Percentiles rank a stretch among this genome's conserved stretches.
Evolutionary conservation across 2,797 vertebrate species (phyloP).

Genomic region (Anguilla marmorata): DNA sequence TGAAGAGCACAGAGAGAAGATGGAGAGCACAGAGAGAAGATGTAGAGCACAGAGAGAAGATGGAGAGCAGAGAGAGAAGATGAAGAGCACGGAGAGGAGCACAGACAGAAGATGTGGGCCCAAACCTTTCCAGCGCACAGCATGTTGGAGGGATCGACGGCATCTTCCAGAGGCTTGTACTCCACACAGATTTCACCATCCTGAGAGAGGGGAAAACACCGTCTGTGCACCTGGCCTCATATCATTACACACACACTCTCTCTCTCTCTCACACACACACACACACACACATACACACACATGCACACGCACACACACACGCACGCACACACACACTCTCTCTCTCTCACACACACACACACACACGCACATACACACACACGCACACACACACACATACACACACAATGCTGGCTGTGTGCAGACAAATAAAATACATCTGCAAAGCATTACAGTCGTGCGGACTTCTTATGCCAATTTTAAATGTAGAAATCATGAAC

Average conservation of each 20-base stretch:
- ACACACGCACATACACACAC: neutral
- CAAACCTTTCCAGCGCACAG: conserved; percentile 92
- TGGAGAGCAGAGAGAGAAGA: no score
- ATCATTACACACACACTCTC: neutral
- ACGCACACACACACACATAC: neutral
- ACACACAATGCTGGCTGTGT: no score
- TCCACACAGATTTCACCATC: conserved; percentile 88
- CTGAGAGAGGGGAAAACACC: conserved; percentile 55
- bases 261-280: neutral
- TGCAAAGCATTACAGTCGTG: no score
- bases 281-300: neutral
- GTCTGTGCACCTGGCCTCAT: neutral
- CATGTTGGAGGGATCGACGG: conserved; percentile 88
- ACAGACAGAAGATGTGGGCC: neutral
- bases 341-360: neutral
- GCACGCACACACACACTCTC: no score
- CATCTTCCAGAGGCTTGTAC: conserved; percentile 87
- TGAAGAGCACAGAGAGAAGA: neutral
- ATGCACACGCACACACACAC: no score
- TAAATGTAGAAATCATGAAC: neutral
- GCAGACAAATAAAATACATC: no score
- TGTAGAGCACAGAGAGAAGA: no score
- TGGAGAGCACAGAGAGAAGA: no score
- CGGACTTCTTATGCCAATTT: neutral
- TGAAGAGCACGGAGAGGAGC: no score